These are phyloP conservation scores for Phalacrocorax pelagicus DNA, from an alignment of 2,113 vertebrate species.

Conservation along the genomic window DNA sequence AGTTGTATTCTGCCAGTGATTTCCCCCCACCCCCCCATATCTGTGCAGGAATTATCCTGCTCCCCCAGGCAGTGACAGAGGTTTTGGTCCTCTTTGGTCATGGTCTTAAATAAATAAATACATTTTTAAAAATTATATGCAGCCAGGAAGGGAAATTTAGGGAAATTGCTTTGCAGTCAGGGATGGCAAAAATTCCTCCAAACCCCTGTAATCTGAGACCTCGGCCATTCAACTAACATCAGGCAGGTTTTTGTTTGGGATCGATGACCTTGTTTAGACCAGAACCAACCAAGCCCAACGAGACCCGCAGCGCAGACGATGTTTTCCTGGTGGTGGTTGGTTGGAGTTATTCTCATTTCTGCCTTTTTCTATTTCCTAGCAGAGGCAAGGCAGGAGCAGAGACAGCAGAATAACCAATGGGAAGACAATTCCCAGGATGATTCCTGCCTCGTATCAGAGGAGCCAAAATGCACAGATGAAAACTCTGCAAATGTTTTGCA, in stretches of 20 bases:
- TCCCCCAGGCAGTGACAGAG: neutral
- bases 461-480: neutral
- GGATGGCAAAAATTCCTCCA: neutral
- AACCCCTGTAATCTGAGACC: neutral
- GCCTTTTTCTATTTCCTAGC: neutral
- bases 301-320: neutral
- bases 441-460: constrained; percentile 37
- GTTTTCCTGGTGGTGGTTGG: neutral
- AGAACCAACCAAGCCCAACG: neutral
- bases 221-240: neutral
- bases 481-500: constrained; percentile 40
- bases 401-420: neutral
- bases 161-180: neutral
- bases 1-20: neutral
- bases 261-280: neutral
- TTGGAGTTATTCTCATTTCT: neutral
- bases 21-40: too few relatives aligned
- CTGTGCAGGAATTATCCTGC: neutral
- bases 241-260: neutral
- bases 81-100: neutral
- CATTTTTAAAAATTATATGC: neutral
- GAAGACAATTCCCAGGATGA: constrained; percentile 50
- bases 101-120: neutral
- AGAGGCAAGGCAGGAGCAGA: neutral
- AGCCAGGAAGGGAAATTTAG: neutral